phyloP scores from a whole-genome alignment of 1,140 invertebrate genomes.

The Phymastichus coffea region DNA sequence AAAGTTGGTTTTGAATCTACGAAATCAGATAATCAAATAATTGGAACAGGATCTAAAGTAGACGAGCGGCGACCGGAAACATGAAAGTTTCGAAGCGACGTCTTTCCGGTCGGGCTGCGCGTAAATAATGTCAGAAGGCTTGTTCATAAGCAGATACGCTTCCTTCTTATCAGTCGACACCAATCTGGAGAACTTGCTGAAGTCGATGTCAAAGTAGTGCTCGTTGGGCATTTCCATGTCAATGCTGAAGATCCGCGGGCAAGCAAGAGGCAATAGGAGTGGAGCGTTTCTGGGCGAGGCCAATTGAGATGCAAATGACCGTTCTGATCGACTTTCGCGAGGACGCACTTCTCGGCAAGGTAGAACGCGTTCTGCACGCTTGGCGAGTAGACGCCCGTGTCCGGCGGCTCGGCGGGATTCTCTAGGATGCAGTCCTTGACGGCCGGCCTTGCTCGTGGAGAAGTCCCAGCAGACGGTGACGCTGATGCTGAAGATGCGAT shows the following conservation, averaged over 20 bases:
- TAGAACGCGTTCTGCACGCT: slow-evolving; percentile 77
- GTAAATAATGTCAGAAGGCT: slow-evolving; percentile 75
- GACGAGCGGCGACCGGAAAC: too few species aligned
- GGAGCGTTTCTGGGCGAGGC: too few species aligned
- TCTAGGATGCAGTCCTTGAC: slow-evolving; percentile 70
- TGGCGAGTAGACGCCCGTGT: slow-evolving; percentile 68
- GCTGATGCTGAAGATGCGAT: slow-evolving; percentile 72
- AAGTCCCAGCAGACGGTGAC: slow-evolving; percentile 73
- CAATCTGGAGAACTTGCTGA: slow-evolving; percentile 67
- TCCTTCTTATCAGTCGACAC: slow-evolving; percentile 62
- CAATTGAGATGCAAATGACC: background rate
- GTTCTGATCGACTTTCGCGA: slow-evolving; percentile 64
- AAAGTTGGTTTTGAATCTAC: too few species aligned
- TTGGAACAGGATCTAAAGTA: too few species aligned
- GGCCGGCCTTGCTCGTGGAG: slow-evolving; percentile 63
- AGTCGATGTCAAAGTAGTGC: slow-evolving; percentile 73
- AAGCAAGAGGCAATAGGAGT: too few species aligned
- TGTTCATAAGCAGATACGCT: slow-evolving; percentile 73
- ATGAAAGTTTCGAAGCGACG: slow-evolving; percentile 58
- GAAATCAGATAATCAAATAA: too few species aligned
- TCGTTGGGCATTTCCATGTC: slow-evolving; percentile 78
- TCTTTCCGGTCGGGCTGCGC: slow-evolving; percentile 64
- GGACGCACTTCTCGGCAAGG: slow-evolving; percentile 64
- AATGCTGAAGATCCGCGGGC: slow-evolving; percentile 66
- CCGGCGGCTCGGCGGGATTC: slow-evolving; percentile 71